Evolutionary conservation across 2,113 vertebrate species (phyloP).

Genomic region (Anarrhichthys ocellatus): DNA sequence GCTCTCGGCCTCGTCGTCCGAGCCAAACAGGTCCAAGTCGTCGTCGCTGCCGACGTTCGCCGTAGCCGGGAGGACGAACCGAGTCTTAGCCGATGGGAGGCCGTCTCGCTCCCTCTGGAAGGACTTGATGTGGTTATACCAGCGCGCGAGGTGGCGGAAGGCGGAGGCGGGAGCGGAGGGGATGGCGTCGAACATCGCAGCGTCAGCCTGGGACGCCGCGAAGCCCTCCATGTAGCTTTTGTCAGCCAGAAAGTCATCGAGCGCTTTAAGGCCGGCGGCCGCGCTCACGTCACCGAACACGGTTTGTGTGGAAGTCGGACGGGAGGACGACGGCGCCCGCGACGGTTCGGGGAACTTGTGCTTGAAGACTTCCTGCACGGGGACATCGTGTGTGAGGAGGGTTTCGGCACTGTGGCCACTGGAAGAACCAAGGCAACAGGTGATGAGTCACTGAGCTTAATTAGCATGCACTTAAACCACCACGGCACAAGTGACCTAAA

Average conservation of each 20-base stretch:
- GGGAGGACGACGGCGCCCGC: background rate
- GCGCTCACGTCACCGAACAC: slow-evolving; percentile 93
- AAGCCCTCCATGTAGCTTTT: slow-evolving; percentile 96
- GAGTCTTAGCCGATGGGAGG: slow-evolving; percentile 89
- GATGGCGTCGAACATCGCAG: slow-evolving; percentile 88
- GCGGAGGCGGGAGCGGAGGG: slow-evolving; percentile 84
- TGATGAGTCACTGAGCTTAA: slow-evolving; percentile 64
- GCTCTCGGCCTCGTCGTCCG: slow-evolving; percentile 92
- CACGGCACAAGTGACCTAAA: slow-evolving; percentile 43
- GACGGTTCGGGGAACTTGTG: slow-evolving; percentile 46
- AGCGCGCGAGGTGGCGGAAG: slow-evolving; percentile 90
- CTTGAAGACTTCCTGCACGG: slow-evolving; percentile 63
- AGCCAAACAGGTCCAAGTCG: slow-evolving; percentile 95
- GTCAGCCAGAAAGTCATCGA: slow-evolving; percentile 91
- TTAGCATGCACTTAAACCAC: slow-evolving; percentile 30
- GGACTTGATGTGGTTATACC: slow-evolving; percentile 96
- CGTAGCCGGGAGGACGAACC: slow-evolving; percentile 86
- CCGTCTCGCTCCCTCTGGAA: slow-evolving; percentile 88
- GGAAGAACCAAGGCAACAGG: slow-evolving; percentile 78
- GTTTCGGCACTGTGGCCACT: slow-evolving; percentile 74
- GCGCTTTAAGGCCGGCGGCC: slow-evolving; percentile 87
- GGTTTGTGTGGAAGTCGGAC: slow-evolving; percentile 76
- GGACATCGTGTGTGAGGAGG: slow-evolving; percentile 72
- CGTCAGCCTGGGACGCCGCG: slow-evolving; percentile 91
- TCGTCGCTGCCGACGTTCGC: slow-evolving; percentile 74